A percentile compares a stretch with the other conserved stretches of the same genome.
Evolutionary conservation across 30 jellyfish, hydroid and myxozoan genomes (phyloP).

Genomic region (Aurelia aurita): DNA sequence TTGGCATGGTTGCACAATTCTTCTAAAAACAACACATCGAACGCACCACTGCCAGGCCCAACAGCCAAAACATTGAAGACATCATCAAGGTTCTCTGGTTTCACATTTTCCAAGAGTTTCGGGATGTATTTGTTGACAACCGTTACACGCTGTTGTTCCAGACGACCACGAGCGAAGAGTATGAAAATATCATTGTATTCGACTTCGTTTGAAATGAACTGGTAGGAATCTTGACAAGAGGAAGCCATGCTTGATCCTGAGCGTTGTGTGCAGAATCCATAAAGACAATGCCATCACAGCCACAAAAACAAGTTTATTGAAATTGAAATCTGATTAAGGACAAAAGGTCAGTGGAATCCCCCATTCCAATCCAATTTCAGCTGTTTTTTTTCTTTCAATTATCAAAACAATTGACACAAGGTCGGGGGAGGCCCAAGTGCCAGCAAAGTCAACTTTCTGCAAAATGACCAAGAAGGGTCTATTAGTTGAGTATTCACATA

Average conservation of each 20-base stretch:
- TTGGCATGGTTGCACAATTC: not conserved
- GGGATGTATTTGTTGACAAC: conserved; percentile 1
- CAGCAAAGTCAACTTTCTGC: too few relatives aligned
- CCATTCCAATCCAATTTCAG: too few relatives aligned
- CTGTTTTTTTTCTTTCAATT: too few relatives aligned
- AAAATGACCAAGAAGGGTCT: too few relatives aligned
- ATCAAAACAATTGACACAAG: too few relatives aligned
- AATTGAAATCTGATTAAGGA: too few relatives aligned
- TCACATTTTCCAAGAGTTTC: not conserved
- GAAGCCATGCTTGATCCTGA: not conserved
- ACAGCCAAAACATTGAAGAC: conserved; percentile 2
- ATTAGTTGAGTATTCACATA: too few relatives aligned
- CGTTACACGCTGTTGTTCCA: conserved; percentile 2
- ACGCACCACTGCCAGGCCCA: conserved; percentile 9
- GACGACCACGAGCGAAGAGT: conserved; percentile 3
- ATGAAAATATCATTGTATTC: not conserved
- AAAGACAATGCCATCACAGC: too few relatives aligned
- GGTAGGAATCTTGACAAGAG: not conserved
- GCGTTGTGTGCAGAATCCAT: too few relatives aligned
- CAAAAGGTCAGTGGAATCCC: too few relatives aligned
- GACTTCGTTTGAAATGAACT: not conserved
- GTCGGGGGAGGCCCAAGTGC: too few relatives aligned
- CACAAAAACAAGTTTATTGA: too few relatives aligned
- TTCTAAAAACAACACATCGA: not conserved
- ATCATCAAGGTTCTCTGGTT: not conserved